Percentiles rank a stretch among this genome's conserved stretches.
Evolutionary conservation across 2,113 vertebrate genomes (phyloP).

Genomic region (Scomber japonicus): DNA sequence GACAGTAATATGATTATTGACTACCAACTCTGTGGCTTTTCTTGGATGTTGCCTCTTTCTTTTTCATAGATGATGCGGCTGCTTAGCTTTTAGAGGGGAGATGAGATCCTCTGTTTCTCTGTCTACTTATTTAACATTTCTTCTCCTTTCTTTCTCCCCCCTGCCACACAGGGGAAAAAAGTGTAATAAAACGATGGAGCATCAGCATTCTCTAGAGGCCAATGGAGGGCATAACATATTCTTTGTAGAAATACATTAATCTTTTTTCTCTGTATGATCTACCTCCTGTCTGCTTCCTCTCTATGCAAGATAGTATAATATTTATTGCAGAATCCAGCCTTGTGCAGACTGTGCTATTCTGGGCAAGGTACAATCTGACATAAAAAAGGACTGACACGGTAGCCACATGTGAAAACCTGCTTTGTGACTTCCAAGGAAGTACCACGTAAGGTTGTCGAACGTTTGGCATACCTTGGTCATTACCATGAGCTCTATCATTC

Average conservation of each 20-base stretch:
- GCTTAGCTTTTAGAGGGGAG: constrained; percentile 48
- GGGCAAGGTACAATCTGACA: not conserved
- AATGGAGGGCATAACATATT: constrained; percentile 46
- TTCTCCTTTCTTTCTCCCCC: not conserved
- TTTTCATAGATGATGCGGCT: constrained; percentile 17
- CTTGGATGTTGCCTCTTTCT: constrained; percentile 15
- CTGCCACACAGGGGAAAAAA: not conserved
- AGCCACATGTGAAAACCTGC: constrained; percentile 11
- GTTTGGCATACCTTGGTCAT: constrained; percentile 15
- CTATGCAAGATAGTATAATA: constrained; percentile 17
- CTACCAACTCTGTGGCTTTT: constrained; percentile 15
- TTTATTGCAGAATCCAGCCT: constrained; percentile 38
- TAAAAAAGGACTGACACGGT: not conserved
- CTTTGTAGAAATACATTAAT: constrained; percentile 40
- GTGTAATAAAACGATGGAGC: constrained; percentile 60
- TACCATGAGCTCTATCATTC: not conserved
- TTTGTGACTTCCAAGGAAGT: not conserved
- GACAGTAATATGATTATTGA: not conserved
- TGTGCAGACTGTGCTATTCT: constrained; percentile 39
- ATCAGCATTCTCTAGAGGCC: constrained; percentile 79
- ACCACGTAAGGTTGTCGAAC: not conserved
- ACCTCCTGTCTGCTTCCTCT: constrained; percentile 19
- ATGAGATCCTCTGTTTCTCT: constrained; percentile 44
- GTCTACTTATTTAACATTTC: constrained; percentile 30
- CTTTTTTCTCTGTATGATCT: constrained; percentile 41